Conservation (phyloP, 2,113 vertebrate genomes). For the Sturnira hondurensis region DNA sequence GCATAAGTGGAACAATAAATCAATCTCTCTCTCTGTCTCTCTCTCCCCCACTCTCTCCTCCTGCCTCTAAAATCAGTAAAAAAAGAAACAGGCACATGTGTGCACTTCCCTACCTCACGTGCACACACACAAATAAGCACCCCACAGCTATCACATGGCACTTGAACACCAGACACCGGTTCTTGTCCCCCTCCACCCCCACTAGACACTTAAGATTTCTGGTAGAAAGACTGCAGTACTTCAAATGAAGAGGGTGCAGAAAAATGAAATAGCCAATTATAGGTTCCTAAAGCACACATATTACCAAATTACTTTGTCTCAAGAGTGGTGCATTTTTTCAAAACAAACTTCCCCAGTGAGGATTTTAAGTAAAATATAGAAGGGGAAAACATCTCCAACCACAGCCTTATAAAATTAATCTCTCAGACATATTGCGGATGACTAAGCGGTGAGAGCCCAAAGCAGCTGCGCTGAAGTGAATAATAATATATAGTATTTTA, state of each 20-base stretch:
- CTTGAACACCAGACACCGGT: neutral
- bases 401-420: conserved; percentile 70
- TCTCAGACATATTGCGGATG: conserved; percentile 77
- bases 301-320: neutral
- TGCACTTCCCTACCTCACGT: rapidly evolving
- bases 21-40: neutral
- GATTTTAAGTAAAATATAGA: conserved; percentile 38
- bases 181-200: no score
- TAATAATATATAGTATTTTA: conserved; percentile 68
- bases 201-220: neutral
- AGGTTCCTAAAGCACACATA: neutral
- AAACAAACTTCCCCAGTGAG: conserved; percentile 20
- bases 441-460: conserved; percentile 71
- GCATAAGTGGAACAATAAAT: neutral
- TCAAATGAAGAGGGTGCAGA: neutral
- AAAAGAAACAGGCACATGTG: neutral
- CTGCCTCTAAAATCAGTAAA: neutral
- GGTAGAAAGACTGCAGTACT: neutral
- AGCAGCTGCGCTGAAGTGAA: conserved; percentile 72
- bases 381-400: conserved; percentile 19
- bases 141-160: neutral
- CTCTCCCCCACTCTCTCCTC: neutral
- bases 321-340: neutral
- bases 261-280: neutral
- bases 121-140: neutral